Evolutionary conservation across 1,140 invertebrate genomes (phyloP), one percentile per base, ranked within the genome.

Genomic region (Eurosta solidaginis): DNA sequence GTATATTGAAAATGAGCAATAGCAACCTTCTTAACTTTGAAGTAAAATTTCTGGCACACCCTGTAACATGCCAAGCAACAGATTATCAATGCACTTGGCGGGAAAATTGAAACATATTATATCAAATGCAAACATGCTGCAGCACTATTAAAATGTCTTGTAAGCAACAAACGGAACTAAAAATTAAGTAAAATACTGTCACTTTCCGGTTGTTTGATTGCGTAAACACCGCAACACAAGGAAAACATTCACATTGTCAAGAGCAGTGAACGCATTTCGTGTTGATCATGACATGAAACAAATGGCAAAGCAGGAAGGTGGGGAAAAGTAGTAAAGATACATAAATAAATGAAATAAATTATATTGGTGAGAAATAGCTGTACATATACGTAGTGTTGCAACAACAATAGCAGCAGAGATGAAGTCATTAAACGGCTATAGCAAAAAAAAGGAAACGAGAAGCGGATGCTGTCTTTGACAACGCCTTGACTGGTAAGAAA

Each of bases 251-350:
- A 68, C 33, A 42, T 68, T 68, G 29, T 68, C 59, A 68, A 68
- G 59, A 68, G 59, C 59, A 68, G 59, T 68, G 59, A 68, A 68
- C 59, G 59, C 59, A 68, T 40, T 68, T 40, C 59, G 59, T 33
- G 59, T 33, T 68, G 59, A 68, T 68, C 59, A 68, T 68, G 59
- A 68, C 59, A 68, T 68, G 36, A 68, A 33, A 68, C n/a, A 68
- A 68, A 68, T 20, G n/a, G 33, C 22, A 33, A 7, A 7, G 54
- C 14, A 68, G 10, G n/a, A 40, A 68, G 40, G 40, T 17, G 54
- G 27, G 54, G 33, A 59, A 59, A 17, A 59, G 14, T 25, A 59
- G 10, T 1, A 10, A n/a, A 63, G 36, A 36, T 12, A 36, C 14
- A 63, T 22, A 29, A 68, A 22, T 22, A 20, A 22, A 68, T 20